Evolutionary conservation across 2,113 vertebrate species (phyloP).

Genomic region (Sceloporus tristichus): DNA sequence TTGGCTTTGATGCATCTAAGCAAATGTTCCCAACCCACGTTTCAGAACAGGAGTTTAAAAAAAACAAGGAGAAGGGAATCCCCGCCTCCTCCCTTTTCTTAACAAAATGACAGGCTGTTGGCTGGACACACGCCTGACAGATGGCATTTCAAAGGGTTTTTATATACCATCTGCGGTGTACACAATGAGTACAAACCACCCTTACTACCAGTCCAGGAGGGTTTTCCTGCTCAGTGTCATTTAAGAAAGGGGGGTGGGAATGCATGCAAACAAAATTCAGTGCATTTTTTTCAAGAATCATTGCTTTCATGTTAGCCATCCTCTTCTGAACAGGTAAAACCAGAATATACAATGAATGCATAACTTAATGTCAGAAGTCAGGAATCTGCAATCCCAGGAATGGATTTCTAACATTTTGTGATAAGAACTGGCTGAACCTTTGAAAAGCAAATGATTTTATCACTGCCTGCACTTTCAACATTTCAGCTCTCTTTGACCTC

Average conservation of each 20-base stretch:
- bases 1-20: conserved; percentile 71
- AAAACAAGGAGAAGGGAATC: conserved; percentile 67
- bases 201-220: conserved; percentile 83
- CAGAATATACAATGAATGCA: not conserved
- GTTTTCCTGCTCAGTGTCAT: conserved; percentile 67
- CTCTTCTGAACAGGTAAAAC: conserved; percentile 47
- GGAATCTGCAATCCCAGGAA: not conserved
- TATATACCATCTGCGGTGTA: conserved; percentile 87
- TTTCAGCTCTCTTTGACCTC: not conserved
- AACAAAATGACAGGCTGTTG: conserved; percentile 81
- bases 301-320: conserved; percentile 14
- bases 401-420: not conserved
- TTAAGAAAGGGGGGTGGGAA: conserved; percentile 43
- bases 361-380: not conserved
- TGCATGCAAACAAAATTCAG: conserved; percentile 52
- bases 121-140: conserved; percentile 88
- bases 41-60: conserved; percentile 47
- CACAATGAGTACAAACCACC: conserved; percentile 82
- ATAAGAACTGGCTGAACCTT: too few relatives aligned
- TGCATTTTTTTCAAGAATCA: conserved; percentile 44
- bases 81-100: conserved; percentile 76
- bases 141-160: conserved; percentile 87
- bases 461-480: not conserved
- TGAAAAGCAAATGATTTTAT: conserved; percentile 2
- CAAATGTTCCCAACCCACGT: conserved; percentile 55